Conservation (phyloP, 1,140 invertebrate genomes). For the Conus betulinus region DNA sequence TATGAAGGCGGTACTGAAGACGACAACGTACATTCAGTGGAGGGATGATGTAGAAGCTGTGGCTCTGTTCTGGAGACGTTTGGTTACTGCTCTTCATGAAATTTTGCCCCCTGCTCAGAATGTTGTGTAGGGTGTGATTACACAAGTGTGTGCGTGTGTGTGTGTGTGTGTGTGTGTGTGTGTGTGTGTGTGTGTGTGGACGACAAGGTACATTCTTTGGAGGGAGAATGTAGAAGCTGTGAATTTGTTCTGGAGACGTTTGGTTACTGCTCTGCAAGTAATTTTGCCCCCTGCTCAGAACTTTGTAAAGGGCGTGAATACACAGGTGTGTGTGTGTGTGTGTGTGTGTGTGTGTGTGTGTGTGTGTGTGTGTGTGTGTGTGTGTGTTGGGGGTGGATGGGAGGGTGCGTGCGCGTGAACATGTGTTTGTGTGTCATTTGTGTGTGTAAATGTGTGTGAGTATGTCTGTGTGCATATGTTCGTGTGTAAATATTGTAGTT, state of each 20-base stretch:
- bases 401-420: no score
- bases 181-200: not conserved
- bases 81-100: not conserved
- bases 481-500: no score
- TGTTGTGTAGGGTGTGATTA: no score
- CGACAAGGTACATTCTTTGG: slow-evolving; percentile 35
- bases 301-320: no score
- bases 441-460: no score
- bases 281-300: not conserved
- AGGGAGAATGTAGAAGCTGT: not conserved
- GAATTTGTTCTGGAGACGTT: not conserved
- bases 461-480: no score
- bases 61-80: not conserved
- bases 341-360: no score
- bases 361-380: no score
- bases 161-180: no score
- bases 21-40: slow-evolving; percentile 35
- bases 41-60: not conserved
- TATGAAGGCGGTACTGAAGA: slow-evolving; percentile 26
- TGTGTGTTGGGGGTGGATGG: not conserved
- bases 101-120: not conserved
- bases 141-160: no score
- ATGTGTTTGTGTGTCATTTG: no score
- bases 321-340: no score
- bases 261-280: not conserved